Evolutionary conservation across 2,797 vertebrate species (phyloP).

Genomic region (Platalea minor): DNA sequence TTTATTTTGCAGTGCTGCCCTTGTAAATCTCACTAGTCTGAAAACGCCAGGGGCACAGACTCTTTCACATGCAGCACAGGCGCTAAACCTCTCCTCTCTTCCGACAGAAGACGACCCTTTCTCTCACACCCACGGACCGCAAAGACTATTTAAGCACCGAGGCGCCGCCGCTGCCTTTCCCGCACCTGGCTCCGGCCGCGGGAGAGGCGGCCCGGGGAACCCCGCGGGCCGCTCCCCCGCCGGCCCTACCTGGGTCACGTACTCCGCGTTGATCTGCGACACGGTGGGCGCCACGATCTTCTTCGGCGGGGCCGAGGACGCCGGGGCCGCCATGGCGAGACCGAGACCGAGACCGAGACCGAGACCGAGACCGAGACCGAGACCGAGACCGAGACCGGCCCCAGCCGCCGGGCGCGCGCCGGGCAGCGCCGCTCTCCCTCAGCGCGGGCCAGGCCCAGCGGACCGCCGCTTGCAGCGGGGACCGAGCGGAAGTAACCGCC

Average conservation of each 20-base stretch:
- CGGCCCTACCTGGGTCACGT: slow-evolving; percentile 91
- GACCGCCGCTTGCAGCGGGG: rapidly evolving
- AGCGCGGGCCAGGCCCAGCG: no score
- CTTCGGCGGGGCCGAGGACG: slow-evolving; percentile 72
- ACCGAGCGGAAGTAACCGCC: neutral
- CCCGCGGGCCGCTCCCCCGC: neutral
- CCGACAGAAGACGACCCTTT: rapidly evolving
- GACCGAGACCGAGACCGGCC: no score
- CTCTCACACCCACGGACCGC: rapidly evolving
- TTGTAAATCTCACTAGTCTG: rapidly evolving
- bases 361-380: no score
- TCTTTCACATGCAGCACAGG: rapidly evolving
- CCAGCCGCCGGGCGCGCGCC: neutral
- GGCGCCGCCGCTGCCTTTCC: neutral
- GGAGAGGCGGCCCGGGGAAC: neutral
- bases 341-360: no score
- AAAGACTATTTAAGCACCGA: neutral
- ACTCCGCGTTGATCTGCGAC: slow-evolving; percentile 96
- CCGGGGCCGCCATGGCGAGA: neutral
- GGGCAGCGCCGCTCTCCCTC: neutral
- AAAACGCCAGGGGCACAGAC: rapidly evolving
- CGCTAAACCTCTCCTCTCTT: rapidly evolving
- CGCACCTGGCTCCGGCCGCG: neutral
- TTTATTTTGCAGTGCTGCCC: rapidly evolving
- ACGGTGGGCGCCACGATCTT: slow-evolving; percentile 93